phyloP scores from a whole-genome alignment of 2,797 vertebrate genomes.

The Sebastes itinus region DNA sequence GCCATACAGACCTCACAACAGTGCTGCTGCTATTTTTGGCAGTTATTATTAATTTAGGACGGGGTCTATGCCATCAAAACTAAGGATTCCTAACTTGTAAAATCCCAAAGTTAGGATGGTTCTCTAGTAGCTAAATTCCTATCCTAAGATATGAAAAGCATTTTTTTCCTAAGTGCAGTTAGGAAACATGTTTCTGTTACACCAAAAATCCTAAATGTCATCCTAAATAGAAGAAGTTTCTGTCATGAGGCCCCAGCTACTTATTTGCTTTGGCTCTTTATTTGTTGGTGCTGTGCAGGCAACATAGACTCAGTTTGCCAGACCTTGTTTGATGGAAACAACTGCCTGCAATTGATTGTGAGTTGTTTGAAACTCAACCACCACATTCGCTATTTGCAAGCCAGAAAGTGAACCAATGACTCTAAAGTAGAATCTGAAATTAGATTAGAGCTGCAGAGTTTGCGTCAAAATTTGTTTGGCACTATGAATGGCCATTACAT shows the following conservation, averaged over 20 bases:
- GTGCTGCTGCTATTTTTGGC: not conserved
- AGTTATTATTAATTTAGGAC: not conserved
- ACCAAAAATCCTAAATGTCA: not conserved
- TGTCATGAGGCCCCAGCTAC: not conserved
- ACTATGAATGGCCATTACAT: not conserved
- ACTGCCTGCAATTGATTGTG: not conserved
- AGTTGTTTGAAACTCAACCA: not conserved
- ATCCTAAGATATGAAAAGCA: too few relatives aligned
- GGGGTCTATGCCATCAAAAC: too few relatives aligned
- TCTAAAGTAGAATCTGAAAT: not conserved
- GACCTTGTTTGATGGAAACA: not conserved
- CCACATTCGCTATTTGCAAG: not conserved
- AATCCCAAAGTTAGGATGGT: too few relatives aligned
- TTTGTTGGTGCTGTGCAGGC: not conserved
- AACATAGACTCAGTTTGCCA: rapidly evolving
- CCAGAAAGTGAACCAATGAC: not conserved
- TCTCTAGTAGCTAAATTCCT: too few relatives aligned
- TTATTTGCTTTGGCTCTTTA: not conserved
- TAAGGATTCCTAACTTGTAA: too few relatives aligned
- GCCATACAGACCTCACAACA: not conserved
- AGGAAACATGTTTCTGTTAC: not conserved
- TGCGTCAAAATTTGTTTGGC: not conserved
- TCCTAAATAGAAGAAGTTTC: not conserved
- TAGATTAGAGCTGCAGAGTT: not conserved
- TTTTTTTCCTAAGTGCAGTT: not conserved